phyloP scores from a whole-genome alignment of 2,113 vertebrate genomes.

The Dolichallabes microphthalmus region DNA sequence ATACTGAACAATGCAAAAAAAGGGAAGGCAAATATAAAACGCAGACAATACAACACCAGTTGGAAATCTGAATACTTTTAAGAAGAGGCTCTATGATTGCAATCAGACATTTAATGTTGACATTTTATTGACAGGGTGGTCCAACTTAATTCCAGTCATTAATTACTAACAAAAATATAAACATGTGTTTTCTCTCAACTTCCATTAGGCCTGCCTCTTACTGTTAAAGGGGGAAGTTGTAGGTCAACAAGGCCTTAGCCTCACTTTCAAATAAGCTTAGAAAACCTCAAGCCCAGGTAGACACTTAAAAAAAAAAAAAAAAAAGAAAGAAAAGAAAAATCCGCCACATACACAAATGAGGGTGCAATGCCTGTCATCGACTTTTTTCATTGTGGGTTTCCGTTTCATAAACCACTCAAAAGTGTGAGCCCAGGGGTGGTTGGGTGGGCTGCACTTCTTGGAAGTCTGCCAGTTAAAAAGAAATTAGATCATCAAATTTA shows the following conservation, averaged over 20 bases:
- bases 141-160: no score
- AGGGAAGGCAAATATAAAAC: neutral
- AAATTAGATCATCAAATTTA: slow-evolving; percentile 38
- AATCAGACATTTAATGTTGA: neutral
- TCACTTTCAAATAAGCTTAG: neutral
- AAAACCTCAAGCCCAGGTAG: neutral
- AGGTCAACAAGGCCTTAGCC: neutral
- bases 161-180: no score
- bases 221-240: slow-evolving; percentile 15
- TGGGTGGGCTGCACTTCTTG: slow-evolving; percentile 46
- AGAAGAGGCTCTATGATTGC: neutral
- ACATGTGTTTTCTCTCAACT: no score
- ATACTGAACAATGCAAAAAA: no score
- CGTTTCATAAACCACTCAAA: slow-evolving; percentile 29
- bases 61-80: neutral
- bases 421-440: slow-evolving; percentile 9
- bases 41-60: neutral
- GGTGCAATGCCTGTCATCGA: neutral
- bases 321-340: neutral
- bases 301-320: neutral
- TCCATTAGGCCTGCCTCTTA: neutral
- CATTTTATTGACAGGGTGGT: neutral
- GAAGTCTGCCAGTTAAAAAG: slow-evolving; percentile 38
- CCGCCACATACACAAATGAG: slow-evolving; percentile 4
- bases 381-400: slow-evolving; percentile 33